phyloP scores from a whole-genome alignment of 2,797 vertebrate genomes.

The Lepus townsendii region DNA sequence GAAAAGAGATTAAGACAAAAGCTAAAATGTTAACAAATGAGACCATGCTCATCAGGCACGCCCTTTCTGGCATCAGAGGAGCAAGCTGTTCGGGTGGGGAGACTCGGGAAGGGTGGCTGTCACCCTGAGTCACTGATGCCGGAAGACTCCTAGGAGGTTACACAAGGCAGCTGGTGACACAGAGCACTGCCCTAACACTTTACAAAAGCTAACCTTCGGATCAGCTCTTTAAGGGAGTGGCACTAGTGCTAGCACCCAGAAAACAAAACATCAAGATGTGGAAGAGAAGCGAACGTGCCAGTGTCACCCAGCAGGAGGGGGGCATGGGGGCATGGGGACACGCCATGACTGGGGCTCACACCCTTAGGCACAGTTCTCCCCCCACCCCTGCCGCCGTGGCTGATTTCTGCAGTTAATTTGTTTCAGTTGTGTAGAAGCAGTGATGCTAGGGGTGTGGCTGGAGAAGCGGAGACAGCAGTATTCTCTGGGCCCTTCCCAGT shows the following conservation, averaged over 20 bases:
- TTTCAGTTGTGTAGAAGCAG: background rate
- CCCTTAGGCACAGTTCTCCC: no score
- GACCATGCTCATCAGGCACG: background rate
- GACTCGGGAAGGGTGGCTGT: background rate
- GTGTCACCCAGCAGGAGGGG: background rate
- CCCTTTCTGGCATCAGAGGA: background rate
- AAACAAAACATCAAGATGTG: background rate
- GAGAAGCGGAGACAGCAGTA: background rate
- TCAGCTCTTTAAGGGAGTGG: background rate
- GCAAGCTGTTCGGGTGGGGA: background rate
- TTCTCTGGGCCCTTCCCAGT: background rate
- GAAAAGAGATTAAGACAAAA: constrained; percentile 25
- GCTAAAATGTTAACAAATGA: background rate
- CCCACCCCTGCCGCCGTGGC: no score
- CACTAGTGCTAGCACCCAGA: background rate
- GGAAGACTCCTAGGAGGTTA: background rate
- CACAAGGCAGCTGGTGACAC: background rate
- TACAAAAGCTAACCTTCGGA: background rate
- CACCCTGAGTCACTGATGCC: background rate
- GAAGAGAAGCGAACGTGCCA: background rate
- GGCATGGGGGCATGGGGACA: background rate
- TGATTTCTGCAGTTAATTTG: background rate
- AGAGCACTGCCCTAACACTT: constrained; percentile 7
- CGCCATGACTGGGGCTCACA: background rate
- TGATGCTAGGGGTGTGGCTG: background rate